Conservation (phyloP, 2,888 invertebrate species). For the Tyria jacobaeae region DNA sequence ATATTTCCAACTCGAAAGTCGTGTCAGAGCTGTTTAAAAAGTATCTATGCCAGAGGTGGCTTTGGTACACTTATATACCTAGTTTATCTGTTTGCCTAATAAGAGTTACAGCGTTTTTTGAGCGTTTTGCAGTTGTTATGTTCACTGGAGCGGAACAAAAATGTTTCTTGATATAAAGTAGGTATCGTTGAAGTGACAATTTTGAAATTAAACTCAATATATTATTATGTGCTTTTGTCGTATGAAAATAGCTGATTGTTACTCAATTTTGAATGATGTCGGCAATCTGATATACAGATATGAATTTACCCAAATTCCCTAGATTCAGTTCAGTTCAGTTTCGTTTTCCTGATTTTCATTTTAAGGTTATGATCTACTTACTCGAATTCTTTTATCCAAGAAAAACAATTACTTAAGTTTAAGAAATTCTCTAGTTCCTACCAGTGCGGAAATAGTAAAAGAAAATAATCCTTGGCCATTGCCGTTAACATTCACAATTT, state of each 20-base stretch:
- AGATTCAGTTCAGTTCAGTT: not conserved
- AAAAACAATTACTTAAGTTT: not conserved
- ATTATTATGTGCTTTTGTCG: constrained; percentile 13
- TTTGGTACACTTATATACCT: constrained; percentile 20
- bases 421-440: not conserved
- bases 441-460: not conserved
- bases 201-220: not conserved
- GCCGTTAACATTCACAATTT: not conserved
- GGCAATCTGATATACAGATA: not conserved
- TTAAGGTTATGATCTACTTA: too few species aligned
- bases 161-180: not conserved
- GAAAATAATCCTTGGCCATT: not conserved
- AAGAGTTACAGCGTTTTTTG: constrained; percentile 18
- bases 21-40: constrained; percentile 40
- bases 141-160: constrained; percentile 19
- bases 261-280: not conserved
- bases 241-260: not conserved
- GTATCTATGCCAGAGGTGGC: constrained; percentile 31
- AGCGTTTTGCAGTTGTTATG: constrained; percentile 21
- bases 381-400: not conserved
- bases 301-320: not conserved
- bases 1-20: constrained; percentile 59
- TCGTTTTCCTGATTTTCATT: not conserved
- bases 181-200: not conserved
- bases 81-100: constrained; percentile 23